A percentile compares a stretch with the other conserved stretches of the same genome.
These are phyloP conservation scores for Strigamia transsilvanica DNA, from an alignment of 2,888 invertebrate species.

Conservation along the genomic window DNA sequence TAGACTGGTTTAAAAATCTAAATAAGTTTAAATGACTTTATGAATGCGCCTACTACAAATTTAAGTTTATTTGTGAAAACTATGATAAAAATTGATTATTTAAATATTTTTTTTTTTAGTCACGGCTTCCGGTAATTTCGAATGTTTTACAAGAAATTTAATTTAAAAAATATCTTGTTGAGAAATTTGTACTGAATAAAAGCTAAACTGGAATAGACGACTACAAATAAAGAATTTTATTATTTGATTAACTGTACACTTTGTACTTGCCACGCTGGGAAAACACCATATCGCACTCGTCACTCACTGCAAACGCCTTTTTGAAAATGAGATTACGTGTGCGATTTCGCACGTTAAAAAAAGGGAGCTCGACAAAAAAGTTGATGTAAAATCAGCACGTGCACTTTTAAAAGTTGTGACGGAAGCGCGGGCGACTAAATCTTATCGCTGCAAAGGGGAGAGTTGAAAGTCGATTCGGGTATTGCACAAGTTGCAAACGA, in stretches of 20 bases:
- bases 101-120: no score
- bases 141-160: no score
- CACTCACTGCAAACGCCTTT: constrained; percentile 30
- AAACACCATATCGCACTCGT: constrained; percentile 9
- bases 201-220: background rate
- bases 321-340: constrained; percentile 21
- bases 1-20: no score
- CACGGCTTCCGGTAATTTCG: no score
- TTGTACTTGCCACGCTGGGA: background rate
- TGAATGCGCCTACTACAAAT: no score
- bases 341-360: constrained; percentile 20
- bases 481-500: constrained; percentile 30
- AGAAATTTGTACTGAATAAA: no score
- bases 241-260: constrained; percentile 13
- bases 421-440: constrained; percentile 26
- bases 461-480: constrained; percentile 7
- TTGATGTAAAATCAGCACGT: constrained; percentile 30
- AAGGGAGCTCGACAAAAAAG: constrained; percentile 4
- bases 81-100: no score
- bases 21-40: no score
- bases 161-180: no score
- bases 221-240: background rate
- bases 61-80: no score
- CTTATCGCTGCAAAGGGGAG: constrained; percentile 10
- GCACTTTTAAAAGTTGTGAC: constrained; percentile 30